These are phyloP conservation scores for Microdon myrmicae DNA, from an alignment of 2,888 invertebrate genomes.

Conservation along the genomic window DNA sequence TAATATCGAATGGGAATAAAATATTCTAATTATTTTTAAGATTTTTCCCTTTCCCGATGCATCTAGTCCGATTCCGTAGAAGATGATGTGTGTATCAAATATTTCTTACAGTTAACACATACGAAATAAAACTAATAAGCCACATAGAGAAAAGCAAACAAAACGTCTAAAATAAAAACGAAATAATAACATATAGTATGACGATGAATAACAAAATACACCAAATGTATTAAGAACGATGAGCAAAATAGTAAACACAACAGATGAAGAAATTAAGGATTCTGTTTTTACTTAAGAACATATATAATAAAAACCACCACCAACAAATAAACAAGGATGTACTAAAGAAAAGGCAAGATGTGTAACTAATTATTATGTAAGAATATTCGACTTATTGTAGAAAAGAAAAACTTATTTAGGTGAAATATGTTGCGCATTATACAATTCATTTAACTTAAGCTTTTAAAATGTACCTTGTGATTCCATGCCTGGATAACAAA, in stretches of 20 bases:
- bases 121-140: slow-evolving; percentile 8
- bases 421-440: slow-evolving; percentile 1
- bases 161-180: neutral
- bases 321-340: slow-evolving; percentile 11
- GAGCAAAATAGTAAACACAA: slow-evolving; percentile 7
- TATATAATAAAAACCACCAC: slow-evolving; percentile 15
- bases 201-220: neutral
- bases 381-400: neutral
- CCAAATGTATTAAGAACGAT: slow-evolving; percentile 1
- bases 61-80: no score
- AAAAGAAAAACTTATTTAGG: neutral
- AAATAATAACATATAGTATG: neutral
- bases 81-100: no score
- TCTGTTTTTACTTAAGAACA: neutral
- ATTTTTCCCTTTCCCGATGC: no score
- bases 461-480: slow-evolving; percentile 61
- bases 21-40: no score
- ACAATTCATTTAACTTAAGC: neutral
- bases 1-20: no score
- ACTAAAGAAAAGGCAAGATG: neutral
- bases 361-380: neutral
- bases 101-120: no score
- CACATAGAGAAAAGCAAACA: slow-evolving; percentile 1
- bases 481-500: slow-evolving; percentile 82
- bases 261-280: neutral